A percentile compares a stretch with the other conserved stretches of the same genome.
Conservation (phyloP, 1,140 invertebrate species). For the Brachionus sp. region DNA sequence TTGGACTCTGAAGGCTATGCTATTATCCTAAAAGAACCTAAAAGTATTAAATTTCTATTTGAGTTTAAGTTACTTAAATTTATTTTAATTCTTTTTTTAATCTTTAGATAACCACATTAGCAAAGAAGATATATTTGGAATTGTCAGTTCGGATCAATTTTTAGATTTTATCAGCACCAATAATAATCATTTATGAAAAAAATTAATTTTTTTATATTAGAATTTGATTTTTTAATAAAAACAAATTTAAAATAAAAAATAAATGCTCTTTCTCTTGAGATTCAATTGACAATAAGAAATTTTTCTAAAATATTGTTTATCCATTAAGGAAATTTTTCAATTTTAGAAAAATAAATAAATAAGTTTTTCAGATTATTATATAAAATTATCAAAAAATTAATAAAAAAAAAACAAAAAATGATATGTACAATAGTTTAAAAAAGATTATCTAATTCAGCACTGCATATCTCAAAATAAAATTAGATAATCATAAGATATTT, state of each 20-base stretch:
- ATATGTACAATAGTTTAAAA: too few species aligned
- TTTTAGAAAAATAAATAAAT: too few species aligned
- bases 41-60: background rate
- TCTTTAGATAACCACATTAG: background rate
- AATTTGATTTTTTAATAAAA: background rate
- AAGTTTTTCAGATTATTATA: too few species aligned
- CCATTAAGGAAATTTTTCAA: too few species aligned
- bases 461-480: too few species aligned
- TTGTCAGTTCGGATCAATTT: slow-evolving; percentile 17
- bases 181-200: slow-evolving; percentile 15
- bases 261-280: background rate
- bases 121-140: slow-evolving; percentile 25
- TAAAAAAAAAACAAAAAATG: too few species aligned
- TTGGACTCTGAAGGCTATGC: slow-evolving; percentile 42
- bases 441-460: too few species aligned
- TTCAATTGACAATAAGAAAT: background rate
- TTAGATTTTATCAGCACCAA: slow-evolving; percentile 31
- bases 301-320: too few species aligned
- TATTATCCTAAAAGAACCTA: background rate
- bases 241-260: background rate
- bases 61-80: background rate
- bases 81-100: background rate
- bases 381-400: too few species aligned
- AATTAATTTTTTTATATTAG: background rate
- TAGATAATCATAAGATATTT: background rate